Conservation (phyloP, 2,797 vertebrate species). For the Crax fasciolata region DNA sequence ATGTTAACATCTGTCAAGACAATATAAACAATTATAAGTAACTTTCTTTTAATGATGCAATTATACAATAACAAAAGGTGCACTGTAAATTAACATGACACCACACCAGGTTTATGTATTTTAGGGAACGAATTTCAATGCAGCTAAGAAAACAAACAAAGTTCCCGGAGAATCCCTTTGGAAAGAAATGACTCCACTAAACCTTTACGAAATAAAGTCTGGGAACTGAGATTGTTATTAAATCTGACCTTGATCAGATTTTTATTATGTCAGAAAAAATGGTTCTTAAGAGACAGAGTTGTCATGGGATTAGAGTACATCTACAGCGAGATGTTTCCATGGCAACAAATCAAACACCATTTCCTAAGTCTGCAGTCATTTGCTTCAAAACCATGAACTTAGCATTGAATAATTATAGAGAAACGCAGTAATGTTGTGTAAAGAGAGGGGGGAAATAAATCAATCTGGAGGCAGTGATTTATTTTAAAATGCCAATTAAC, state of each 20-base stretch:
- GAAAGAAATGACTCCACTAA: slow-evolving; percentile 67
- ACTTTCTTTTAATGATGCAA: slow-evolving; percentile 83
- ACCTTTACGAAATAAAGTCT: slow-evolving; percentile 77
- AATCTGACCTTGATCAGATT: slow-evolving; percentile 87
- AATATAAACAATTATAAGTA: slow-evolving; percentile 83
- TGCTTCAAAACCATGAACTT: slow-evolving; percentile 85
- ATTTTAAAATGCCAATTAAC: slow-evolving; percentile 87
- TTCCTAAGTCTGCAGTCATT: slow-evolving; percentile 83
- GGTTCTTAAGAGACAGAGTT: slow-evolving; percentile 85
- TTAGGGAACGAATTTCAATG: slow-evolving; percentile 71
- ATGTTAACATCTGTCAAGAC: slow-evolving; percentile 84
- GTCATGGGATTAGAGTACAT: slow-evolving; percentile 88
- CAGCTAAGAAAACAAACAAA: slow-evolving; percentile 74
- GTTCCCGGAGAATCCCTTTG: slow-evolving; percentile 69
- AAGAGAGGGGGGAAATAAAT: slow-evolving; percentile 78
- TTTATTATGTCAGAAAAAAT: slow-evolving; percentile 87
- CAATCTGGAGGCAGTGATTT: slow-evolving; percentile 82
- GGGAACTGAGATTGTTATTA: slow-evolving; percentile 85
- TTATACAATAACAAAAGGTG: slow-evolving; percentile 80
- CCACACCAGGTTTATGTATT: slow-evolving; percentile 67
- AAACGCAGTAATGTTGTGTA: slow-evolving; percentile 82
- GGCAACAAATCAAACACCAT: slow-evolving; percentile 87
- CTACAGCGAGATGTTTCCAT: slow-evolving; percentile 87
- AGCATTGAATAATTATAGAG: slow-evolving; percentile 87
- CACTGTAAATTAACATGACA: slow-evolving; percentile 79